Evolutionary conservation across 2,797 vertebrate species (phyloP).

Genomic region (Phrynocephalus guinanensis): DNA sequence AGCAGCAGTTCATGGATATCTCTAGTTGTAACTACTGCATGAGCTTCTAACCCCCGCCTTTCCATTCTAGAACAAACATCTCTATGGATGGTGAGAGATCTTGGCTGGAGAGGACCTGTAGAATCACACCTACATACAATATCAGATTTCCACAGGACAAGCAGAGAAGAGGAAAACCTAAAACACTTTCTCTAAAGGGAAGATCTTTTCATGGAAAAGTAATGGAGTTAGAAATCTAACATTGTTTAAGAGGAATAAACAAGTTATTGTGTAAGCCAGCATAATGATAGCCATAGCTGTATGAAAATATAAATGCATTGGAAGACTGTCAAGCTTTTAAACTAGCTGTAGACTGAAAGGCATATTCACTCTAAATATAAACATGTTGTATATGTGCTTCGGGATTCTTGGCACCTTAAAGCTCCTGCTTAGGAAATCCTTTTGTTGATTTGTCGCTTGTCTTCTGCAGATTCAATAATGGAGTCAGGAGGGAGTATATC

Average conservation of each 20-base stretch:
- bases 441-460: conserved; percentile 1
- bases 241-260: not conserved
- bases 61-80: not conserved
- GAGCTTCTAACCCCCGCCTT: too few relatives aligned
- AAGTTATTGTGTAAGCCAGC: not conserved
- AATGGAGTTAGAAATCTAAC: not conserved
- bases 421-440: not conserved
- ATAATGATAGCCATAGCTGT: fast-evolving
- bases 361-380: too few relatives aligned
- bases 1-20: too few relatives aligned
- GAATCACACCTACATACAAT: not conserved
- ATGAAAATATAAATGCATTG: not conserved
- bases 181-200: not conserved
- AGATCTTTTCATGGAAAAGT: not conserved
- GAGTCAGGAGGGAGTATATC: not conserved
- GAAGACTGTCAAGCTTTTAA: not conserved
- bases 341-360: not conserved
- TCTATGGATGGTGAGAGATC: not conserved
- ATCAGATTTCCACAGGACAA: not conserved
- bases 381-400: not conserved
- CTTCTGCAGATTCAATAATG: not conserved
- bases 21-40: too few relatives aligned
- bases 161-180: not conserved
- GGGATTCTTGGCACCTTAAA: not conserved
- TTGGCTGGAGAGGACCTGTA: not conserved